phyloP scores from a whole-genome alignment of 92 coral and sea anemone species.

The Zoanthus gigantus region DNA sequence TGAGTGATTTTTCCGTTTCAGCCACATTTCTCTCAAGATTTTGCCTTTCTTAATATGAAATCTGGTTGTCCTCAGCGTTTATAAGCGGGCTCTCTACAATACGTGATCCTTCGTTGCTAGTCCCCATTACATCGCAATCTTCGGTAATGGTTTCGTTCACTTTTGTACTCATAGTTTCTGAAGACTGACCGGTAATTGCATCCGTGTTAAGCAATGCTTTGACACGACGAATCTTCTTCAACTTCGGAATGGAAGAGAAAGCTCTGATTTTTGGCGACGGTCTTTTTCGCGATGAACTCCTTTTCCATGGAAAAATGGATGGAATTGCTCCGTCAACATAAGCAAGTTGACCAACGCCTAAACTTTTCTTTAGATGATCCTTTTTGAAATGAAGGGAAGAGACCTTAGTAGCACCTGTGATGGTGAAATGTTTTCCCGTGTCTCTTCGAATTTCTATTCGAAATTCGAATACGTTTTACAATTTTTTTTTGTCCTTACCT shows the following conservation, averaged over 20 bases:
- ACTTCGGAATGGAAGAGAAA: constrained; percentile 10
- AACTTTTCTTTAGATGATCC: constrained; percentile 35
- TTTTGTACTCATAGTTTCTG: constrained; percentile 3
- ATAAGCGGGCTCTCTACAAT: not conserved
- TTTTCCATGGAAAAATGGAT: constrained; percentile 52
- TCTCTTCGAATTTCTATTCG: constrained; percentile 26
- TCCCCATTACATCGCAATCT: not conserved
- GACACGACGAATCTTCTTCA: constrained; percentile 6
- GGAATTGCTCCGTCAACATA: constrained; percentile 40
- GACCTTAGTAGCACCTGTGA: constrained; percentile 47
- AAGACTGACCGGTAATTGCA: constrained; percentile 13
- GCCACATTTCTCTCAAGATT: constrained; percentile 34
- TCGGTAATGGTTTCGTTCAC: not conserved
- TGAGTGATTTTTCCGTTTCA: constrained; percentile 23
- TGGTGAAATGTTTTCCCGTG: constrained; percentile 36
- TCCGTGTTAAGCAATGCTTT: constrained; percentile 24
- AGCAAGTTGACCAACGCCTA: constrained; percentile 27
- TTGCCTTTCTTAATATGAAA: constrained; percentile 14
- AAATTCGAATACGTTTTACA: too few relatives aligned
- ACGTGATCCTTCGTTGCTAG: not conserved
- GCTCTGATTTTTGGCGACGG: constrained; percentile 28
- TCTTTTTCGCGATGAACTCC: constrained; percentile 36
- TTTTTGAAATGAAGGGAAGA: constrained; percentile 43
- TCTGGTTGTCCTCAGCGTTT: constrained; percentile 12
- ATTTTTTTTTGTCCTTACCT: too few relatives aligned